Evolutionary conservation across 2,113 vertebrate species (phyloP), one percentile per base, ranked within the genome.

Genomic region (Formicarius rufipectus): DNA sequence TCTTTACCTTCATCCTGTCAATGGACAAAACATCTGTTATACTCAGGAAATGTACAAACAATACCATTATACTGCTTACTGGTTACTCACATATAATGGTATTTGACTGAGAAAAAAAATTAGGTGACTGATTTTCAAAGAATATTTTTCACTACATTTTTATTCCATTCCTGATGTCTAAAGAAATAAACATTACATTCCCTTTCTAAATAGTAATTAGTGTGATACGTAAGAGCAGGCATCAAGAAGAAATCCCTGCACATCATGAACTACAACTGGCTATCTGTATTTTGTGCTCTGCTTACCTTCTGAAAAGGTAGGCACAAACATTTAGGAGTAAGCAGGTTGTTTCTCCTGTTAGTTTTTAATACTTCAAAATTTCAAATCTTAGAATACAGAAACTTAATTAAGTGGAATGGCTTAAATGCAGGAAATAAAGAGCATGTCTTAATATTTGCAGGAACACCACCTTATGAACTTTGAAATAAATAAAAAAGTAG

Each of bases 1-100:
- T 99, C 99, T 97, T 99, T 99, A 33, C 99, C 99, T 93, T 99
- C 99, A 55, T 99, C 98, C 99, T 99, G 97, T 75, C 83, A 94
- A 62, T 18, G 44, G 64, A 92, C 4, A 94, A 93, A 84, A 49
- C 4, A 72, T 49, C 59, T 14, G 18, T 94, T 93, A 81, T 2
- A 88, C 60, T 4, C 55, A 39, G 62, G 53, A 44, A 63, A 45
- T 0, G 2, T 10, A 52, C 13, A 73, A 45, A 42, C 17, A 64
- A 6, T 7, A 21, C 18, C 33, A 33, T 50, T 45, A 40, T 3
- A 62, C 25, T 52, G 37, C 6, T 50, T 63, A 58, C 14, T 50
- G 62, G 14, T 83, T 67, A 56, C 58, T 67, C n/a, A 37, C 9
- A 28, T 4, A 17, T 13, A 35, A 77, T 8, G 7, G 28, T 42